Conservation (phyloP, 2,797 vertebrate species). For the Hippopotamyrus pictus region DNA sequence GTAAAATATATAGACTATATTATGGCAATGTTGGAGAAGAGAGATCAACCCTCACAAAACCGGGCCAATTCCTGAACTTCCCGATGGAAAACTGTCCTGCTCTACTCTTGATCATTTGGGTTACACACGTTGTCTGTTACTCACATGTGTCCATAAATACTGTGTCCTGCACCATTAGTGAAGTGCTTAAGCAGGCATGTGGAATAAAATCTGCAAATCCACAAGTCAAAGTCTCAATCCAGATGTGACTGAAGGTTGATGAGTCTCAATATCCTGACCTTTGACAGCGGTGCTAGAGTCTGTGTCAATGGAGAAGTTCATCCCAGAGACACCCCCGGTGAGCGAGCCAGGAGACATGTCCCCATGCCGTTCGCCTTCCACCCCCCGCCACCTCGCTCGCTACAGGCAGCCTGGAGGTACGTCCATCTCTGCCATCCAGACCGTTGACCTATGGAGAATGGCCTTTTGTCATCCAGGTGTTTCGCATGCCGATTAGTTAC, state of each 20-base stretch:
- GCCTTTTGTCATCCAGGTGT: neutral
- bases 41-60: neutral
- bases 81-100: neutral
- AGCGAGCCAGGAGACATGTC: constrained; percentile 77
- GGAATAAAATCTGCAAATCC: neutral
- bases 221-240: neutral
- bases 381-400: constrained; percentile 80
- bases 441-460: neutral
- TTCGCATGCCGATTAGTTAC: neutral
- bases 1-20: neutral
- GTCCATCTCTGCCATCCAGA: neutral
- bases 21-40: neutral
- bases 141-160: neutral
- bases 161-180: neutral
- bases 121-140: neutral
- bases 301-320: constrained; percentile 75
- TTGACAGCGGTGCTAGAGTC: constrained; percentile 79
- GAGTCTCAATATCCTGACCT: neutral
- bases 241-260: neutral
- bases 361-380: constrained; percentile 84
- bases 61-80: neutral
- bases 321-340: constrained; percentile 70
- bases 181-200: neutral
- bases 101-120: neutral
- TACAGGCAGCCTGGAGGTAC: constrained; percentile 86